These are phyloP conservation scores for Acipenser ruthenus DNA, from an alignment of 2,797 vertebrate species.

Conservation along the genomic window DNA sequence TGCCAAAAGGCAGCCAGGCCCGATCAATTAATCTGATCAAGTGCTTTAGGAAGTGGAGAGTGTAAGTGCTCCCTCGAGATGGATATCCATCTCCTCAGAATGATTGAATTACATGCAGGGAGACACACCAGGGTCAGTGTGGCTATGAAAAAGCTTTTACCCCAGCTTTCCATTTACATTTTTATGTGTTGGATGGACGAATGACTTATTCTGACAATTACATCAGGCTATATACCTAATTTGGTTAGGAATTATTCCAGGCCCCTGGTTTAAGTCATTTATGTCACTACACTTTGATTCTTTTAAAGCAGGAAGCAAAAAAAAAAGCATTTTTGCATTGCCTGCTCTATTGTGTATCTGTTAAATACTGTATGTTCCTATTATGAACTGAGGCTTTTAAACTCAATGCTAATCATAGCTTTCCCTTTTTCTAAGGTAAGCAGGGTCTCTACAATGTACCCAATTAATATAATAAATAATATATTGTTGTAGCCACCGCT, in stretches of 20 bases:
- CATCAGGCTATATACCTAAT: constrained; percentile 30
- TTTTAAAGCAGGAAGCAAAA: background rate
- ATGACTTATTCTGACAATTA: constrained; percentile 38
- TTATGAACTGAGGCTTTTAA: too few relatives aligned
- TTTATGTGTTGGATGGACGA: constrained; percentile 37
- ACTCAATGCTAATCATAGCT: too few relatives aligned
- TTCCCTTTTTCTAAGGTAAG: too few relatives aligned
- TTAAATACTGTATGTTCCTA: too few relatives aligned
- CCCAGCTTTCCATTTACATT: constrained; percentile 37
- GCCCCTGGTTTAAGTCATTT: constrained; percentile 9
- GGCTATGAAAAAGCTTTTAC: constrained; percentile 35
- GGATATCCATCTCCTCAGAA: constrained; percentile 65
- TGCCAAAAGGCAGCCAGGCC: constrained; percentile 27
- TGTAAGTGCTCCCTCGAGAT: constrained; percentile 66
- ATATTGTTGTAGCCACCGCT: too few relatives aligned
- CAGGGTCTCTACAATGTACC: too few relatives aligned
- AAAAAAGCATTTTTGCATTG: background rate
- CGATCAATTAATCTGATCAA: constrained; percentile 79
- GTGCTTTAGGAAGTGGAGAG: constrained; percentile 73
- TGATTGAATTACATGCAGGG: constrained; percentile 67
- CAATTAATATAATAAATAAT: too few relatives aligned
- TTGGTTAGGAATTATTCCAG: constrained; percentile 33
- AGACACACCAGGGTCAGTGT: constrained; percentile 34
- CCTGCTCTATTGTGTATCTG: background rate
- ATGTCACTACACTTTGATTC: background rate